These are phyloP conservation scores for Todiramphus saurophagus DNA, from an alignment of 2,113 vertebrate genomes.

Conservation along the genomic window DNA sequence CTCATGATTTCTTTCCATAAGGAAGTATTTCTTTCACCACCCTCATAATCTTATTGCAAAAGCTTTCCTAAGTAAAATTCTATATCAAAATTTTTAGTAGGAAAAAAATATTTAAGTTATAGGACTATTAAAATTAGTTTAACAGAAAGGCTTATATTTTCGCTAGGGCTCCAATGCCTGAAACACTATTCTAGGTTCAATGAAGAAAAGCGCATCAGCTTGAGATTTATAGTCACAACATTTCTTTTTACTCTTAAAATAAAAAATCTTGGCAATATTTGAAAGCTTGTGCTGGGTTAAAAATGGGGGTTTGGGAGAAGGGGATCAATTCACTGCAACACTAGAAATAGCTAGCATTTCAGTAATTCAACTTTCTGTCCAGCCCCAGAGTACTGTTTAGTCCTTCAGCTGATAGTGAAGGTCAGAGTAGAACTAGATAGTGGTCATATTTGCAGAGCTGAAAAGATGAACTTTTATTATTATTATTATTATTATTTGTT, in stretches of 20 bases:
- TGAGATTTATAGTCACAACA: neutral
- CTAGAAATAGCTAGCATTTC: neutral
- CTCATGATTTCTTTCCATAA: neutral
- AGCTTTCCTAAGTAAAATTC: neutral
- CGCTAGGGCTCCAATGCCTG: neutral
- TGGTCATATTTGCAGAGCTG: neutral
- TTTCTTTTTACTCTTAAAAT: neutral
- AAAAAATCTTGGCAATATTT: neutral
- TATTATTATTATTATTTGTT: neutral
- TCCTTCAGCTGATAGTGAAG: neutral
- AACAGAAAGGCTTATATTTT: neutral
- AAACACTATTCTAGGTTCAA: neutral
- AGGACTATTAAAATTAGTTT: neutral
- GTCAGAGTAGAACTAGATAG: neutral
- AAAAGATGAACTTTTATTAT: neutral
- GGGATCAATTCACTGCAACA: neutral
- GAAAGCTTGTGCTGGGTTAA: neutral
- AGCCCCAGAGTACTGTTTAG: neutral
- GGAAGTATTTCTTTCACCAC: neutral
- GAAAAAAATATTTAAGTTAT: neutral
- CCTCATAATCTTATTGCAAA: neutral
- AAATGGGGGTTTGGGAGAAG: accelerated
- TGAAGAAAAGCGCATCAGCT: neutral
- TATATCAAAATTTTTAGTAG: neutral
- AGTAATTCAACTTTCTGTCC: neutral